A percentile compares a stretch with the other conserved stretches of the same genome.
Evolutionary conservation across 2,113 vertebrate species (phyloP).

Genomic region (Vanacampus margaritifer): DNA sequence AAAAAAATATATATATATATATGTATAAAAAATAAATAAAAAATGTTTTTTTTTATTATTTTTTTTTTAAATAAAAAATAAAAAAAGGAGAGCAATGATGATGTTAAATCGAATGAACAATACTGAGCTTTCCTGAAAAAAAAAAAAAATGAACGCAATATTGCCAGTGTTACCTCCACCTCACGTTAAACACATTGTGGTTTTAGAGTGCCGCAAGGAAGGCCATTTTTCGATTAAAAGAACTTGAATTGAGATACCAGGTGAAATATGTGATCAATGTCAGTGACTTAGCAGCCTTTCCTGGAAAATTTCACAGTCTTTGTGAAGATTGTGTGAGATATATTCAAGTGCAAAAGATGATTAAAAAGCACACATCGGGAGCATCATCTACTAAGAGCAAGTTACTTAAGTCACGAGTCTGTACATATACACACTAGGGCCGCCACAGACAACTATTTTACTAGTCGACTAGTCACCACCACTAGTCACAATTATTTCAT

Average conservation of each 20-base stretch:
- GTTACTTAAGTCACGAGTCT: background rate
- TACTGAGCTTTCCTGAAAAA: too few species aligned
- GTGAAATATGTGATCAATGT: background rate
- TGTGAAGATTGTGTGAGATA: slow-evolving; percentile 17
- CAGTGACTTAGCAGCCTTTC: slow-evolving; percentile 9
- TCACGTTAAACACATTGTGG: slow-evolving; percentile 49
- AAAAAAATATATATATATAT: too few species aligned
- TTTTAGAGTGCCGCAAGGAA: slow-evolving; percentile 41
- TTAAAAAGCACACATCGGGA: background rate
- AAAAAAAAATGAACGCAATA: slow-evolving; percentile 66
- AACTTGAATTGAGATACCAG: slow-evolving; percentile 26
- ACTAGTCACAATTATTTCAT: too few species aligned
- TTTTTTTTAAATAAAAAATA: too few species aligned
- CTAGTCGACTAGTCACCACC: too few species aligned
- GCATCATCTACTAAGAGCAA: background rate
- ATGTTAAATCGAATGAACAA: too few species aligned
- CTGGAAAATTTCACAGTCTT: slow-evolving; percentile 15
- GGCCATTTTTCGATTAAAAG: slow-evolving; percentile 8
- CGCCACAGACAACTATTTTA: too few species aligned
- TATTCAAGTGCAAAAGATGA: slow-evolving; percentile 11
- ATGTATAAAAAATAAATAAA: too few species aligned
- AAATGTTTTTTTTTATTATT: too few species aligned
- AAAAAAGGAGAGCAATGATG: too few species aligned
- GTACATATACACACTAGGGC: background rate
- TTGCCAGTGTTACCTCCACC: slow-evolving; percentile 46